These are phyloP conservation scores for Melitaea athalia DNA, from an alignment of 2,888 invertebrate genomes.

Conservation along the genomic window DNA sequence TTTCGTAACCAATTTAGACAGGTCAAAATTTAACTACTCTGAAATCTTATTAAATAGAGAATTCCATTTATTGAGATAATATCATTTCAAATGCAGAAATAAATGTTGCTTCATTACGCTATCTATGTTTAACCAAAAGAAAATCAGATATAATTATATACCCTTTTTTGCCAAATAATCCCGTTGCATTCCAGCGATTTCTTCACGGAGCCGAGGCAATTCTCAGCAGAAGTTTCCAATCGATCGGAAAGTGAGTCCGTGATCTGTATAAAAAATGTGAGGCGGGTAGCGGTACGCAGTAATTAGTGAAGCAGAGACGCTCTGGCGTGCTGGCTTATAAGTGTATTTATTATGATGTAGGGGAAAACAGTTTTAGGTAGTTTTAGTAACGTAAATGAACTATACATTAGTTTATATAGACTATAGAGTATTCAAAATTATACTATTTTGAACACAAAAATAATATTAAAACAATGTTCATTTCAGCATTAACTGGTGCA, in stretches of 20 bases:
- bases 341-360: constrained; percentile 25
- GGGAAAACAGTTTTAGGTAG: not conserved
- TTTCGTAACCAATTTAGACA: no score
- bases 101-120: not conserved
- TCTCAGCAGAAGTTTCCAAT: constrained; percentile 62
- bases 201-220: constrained; percentile 50
- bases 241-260: constrained; percentile 69
- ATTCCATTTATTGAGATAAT: no score
- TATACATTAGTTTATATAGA: no score
- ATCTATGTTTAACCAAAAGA: not conserved
- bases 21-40: no score
- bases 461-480: no score
- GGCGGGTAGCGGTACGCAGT: constrained; percentile 57
- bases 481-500: no score
- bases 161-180: constrained; percentile 25
- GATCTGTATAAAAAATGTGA: constrained; percentile 77
- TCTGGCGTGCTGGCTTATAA: constrained; percentile 34
- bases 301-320: constrained; percentile 62
- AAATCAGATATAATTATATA: constrained; percentile 14
- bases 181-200: constrained; percentile 56
- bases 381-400: not conserved
- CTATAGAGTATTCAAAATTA: no score
- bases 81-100: not conserved
- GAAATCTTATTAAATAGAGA: no score
- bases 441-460: no score